phyloP scores from a whole-genome alignment of 2,888 invertebrate species.

The Agrotis exclamationis region DNA sequence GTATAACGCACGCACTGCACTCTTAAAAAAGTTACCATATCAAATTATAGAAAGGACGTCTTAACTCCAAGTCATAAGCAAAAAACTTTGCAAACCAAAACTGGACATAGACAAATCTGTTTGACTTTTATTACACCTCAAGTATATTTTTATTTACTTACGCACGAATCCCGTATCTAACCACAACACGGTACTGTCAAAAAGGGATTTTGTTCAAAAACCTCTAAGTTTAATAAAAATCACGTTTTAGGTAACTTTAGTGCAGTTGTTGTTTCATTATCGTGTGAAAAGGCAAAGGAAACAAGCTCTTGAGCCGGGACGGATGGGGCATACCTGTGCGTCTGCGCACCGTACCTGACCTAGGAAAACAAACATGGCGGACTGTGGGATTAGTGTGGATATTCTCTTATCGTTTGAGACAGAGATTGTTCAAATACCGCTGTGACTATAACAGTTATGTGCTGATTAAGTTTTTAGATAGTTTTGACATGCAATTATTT shows the following conservation, averaged over 20 bases:
- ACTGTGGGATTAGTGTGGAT: constrained; percentile 73
- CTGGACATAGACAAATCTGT: constrained; percentile 24
- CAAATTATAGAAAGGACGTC: background rate
- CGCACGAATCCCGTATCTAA: constrained; percentile 40
- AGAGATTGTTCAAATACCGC: background rate
- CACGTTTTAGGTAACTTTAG: constrained; percentile 71
- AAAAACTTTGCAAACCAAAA: constrained; percentile 17
- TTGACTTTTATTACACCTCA: constrained; percentile 33
- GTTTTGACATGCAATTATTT: too few species aligned
- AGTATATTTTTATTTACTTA: constrained; percentile 60
- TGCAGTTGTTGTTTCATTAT: constrained; percentile 84
- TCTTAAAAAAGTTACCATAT: too few species aligned
- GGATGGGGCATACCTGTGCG: constrained; percentile 82
- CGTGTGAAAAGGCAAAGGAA: constrained; percentile 84
- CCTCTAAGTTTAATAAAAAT: constrained; percentile 65
- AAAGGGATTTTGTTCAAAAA: constrained; percentile 54
- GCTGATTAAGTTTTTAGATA: too few species aligned
- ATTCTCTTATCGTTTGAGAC: constrained; percentile 27
- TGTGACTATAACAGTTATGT: background rate
- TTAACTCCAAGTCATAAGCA: background rate
- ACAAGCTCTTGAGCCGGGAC: constrained; percentile 78
- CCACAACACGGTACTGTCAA: constrained; percentile 56
- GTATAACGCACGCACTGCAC: too few species aligned
- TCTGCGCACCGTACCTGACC: constrained; percentile 87
- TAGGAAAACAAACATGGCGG: constrained; percentile 88